Evolutionary conservation across 2,888 invertebrate species (phyloP).

Genomic region (Erebia aethiops): DNA sequence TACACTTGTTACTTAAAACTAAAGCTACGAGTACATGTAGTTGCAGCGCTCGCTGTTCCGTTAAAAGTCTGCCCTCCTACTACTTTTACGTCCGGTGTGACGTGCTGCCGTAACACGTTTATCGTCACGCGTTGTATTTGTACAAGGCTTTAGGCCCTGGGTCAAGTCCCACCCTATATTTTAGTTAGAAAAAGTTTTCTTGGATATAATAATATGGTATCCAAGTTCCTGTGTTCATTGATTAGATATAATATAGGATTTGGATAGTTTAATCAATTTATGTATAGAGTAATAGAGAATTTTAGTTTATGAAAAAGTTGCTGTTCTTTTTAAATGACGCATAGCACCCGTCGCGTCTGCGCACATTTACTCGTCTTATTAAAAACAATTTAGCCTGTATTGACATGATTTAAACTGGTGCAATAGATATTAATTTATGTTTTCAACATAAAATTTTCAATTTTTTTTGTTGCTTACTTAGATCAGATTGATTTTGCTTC

Average conservation of each 20-base stretch:
- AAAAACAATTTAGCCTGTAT: too few relatives aligned
- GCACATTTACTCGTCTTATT: neutral
- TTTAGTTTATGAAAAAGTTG: constrained; percentile 23
- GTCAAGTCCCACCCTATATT: neutral
- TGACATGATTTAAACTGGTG: too few relatives aligned
- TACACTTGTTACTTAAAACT: too few relatives aligned
- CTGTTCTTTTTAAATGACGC: neutral
- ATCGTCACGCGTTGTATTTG: neutral
- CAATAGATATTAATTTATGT: too few relatives aligned
- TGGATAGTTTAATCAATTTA: constrained; percentile 34
- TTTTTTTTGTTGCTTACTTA: too few relatives aligned
- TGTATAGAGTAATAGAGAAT: constrained; percentile 34
- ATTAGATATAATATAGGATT: constrained; percentile 59
- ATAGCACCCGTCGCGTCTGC: neutral
- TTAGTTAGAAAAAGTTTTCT: constrained; percentile 49
- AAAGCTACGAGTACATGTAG: too few relatives aligned
- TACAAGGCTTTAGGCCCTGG: neutral
- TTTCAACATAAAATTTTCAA: too few relatives aligned
- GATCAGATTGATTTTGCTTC: too few relatives aligned
- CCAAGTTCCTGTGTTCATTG: constrained; percentile 75
- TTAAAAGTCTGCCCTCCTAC: neutral
- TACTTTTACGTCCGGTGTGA: neutral
- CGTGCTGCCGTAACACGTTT: neutral
- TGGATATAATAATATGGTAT: constrained; percentile 55
- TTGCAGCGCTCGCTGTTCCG: neutral